Conservation (phyloP, 2,113 vertebrate genomes). For the Caretta caretta region DNA sequence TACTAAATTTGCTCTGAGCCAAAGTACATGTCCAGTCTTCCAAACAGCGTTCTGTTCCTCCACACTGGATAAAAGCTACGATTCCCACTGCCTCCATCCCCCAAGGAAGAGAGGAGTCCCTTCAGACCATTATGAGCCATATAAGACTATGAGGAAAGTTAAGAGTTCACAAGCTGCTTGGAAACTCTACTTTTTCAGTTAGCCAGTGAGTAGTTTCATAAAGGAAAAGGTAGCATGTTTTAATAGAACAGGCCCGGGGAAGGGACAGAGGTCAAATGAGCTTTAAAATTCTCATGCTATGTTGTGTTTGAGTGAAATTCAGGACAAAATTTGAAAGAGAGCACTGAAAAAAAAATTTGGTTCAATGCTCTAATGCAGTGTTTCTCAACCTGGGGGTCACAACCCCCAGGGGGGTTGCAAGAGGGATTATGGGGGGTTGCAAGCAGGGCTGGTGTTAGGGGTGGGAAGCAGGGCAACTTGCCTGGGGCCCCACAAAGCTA, state of each 20-base stretch:
- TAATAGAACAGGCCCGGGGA: background rate
- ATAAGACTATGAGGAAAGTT: background rate
- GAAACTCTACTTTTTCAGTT: background rate
- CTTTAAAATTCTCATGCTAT: background rate
- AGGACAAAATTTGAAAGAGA: background rate
- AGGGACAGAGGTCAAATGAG: background rate
- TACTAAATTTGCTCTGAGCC: background rate
- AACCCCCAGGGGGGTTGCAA: too few relatives aligned
- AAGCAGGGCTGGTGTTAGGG: background rate
- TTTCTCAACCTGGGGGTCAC: background rate
- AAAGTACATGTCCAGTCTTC: slow-evolving; percentile 39
- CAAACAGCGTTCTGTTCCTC: background rate
- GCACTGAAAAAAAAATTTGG: background rate
- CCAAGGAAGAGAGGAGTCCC: background rate
- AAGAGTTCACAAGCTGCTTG: background rate
- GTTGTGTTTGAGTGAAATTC: background rate
- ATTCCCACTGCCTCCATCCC: background rate
- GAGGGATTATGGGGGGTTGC: background rate
- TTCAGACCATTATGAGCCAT: background rate
- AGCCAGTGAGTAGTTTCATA: background rate
- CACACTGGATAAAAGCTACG: background rate
- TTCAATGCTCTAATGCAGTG: background rate
- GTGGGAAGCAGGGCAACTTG: background rate
- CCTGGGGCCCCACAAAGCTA: background rate
- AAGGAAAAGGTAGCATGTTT: background rate